A percentile compares a stretch with the other conserved stretches of the same genome.
Evolutionary conservation across 2,888 invertebrate genomes (phyloP).

Genomic region (Nysson spinosus): DNA sequence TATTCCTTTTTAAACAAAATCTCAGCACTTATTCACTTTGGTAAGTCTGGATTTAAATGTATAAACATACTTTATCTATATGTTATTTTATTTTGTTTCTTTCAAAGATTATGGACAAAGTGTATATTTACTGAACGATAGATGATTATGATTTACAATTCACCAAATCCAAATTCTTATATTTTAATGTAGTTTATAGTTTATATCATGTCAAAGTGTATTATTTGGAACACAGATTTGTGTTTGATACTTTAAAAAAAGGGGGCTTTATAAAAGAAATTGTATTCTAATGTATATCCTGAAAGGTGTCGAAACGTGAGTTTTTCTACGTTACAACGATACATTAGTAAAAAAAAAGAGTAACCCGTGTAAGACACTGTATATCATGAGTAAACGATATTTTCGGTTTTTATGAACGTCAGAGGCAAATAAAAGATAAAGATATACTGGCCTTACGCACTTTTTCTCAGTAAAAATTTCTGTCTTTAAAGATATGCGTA

Average conservation of each 20-base stretch:
- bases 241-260: constrained; percentile 36
- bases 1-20: constrained; percentile 47
- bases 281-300: constrained; percentile 41
- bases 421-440: constrained; percentile 13
- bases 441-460: constrained; percentile 4
- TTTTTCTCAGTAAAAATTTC: constrained; percentile 21
- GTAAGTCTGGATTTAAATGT: constrained; percentile 58
- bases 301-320: constrained; percentile 36
- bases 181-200: constrained; percentile 53
- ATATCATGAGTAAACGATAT: background rate
- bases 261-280: constrained; percentile 33
- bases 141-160: constrained; percentile 53
- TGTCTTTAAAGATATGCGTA: constrained; percentile 29
- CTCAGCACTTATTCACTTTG: constrained; percentile 55
- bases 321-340: constrained; percentile 37
- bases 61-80: constrained; percentile 66
- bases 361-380: constrained; percentile 23
- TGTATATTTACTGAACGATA: constrained; percentile 67
- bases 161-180: constrained; percentile 51
- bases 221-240: constrained; percentile 42
- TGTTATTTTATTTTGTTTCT: constrained; percentile 63
- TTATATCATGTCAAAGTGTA: constrained; percentile 49
- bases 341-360: constrained; percentile 2
- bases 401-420: constrained; percentile 11
- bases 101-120: constrained; percentile 65